These are phyloP conservation scores for Pitangus sulphuratus DNA, from an alignment of 2,797 vertebrate genomes.

Conservation along the genomic window DNA sequence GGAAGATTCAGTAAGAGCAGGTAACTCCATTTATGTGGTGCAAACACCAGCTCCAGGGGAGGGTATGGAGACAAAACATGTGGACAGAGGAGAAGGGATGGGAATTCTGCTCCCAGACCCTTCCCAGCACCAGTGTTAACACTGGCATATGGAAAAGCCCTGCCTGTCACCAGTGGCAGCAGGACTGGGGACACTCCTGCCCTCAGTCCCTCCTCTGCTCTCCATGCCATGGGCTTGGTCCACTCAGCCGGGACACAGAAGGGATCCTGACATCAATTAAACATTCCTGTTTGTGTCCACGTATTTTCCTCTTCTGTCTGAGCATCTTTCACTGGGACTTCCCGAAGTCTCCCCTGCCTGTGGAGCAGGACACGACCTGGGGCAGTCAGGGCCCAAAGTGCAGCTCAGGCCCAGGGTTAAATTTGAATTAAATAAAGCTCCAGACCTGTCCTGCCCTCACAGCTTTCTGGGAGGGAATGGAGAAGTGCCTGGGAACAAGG, in stretches of 20 bases:
- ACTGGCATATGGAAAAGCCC: rapidly evolving
- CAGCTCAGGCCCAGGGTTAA: not conserved
- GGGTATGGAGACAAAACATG: not conserved
- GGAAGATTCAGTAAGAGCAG: not conserved
- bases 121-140: too few species aligned
- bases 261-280: not conserved
- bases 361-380: not conserved
- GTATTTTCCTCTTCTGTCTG: not conserved
- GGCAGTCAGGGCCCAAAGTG: not conserved
- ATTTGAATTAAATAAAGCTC: not conserved
- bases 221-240: not conserved
- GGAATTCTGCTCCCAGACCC: not conserved
- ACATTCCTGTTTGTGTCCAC: not conserved
- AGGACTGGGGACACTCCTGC: not conserved
- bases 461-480: not conserved
- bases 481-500: not conserved
- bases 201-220: not conserved
- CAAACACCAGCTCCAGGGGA: not conserved
- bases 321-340: not conserved
- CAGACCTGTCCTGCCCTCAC: not conserved
- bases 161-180: not conserved
- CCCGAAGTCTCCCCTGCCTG: not conserved
- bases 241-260: not conserved
- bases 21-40: not conserved
- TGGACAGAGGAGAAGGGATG: not conserved